Conservation (phyloP, 2,113 vertebrate genomes). For the Campylomormyrus numenius region DNA sequence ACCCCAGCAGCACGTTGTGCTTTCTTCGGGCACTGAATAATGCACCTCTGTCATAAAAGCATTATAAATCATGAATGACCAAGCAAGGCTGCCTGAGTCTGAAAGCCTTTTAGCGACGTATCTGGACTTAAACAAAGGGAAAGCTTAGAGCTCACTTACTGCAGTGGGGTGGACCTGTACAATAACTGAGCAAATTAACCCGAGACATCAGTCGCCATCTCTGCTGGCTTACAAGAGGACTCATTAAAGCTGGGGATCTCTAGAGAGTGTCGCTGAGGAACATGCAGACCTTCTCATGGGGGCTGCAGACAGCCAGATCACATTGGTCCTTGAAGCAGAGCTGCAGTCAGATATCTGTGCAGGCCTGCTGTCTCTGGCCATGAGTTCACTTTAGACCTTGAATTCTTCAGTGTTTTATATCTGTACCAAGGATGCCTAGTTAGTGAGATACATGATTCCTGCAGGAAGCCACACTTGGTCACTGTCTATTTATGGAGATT, state of each 20-base stretch:
- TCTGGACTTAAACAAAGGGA: background rate
- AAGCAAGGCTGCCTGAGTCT: conserved; percentile 3
- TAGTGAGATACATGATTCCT: background rate
- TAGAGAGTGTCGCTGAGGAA: background rate
- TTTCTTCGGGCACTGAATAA: conserved; percentile 27
- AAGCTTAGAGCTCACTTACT: background rate
- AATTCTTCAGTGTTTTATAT: background rate
- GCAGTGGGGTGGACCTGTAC: background rate
- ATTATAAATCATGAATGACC: conserved; percentile 32
- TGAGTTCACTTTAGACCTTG: background rate
- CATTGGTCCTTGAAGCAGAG: background rate
- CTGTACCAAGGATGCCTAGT: background rate
- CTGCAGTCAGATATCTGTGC: background rate
- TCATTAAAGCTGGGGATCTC: background rate
- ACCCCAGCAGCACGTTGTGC: conserved; percentile 1
- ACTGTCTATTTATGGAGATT: background rate
- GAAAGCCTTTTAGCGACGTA: background rate
- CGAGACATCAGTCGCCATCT: background rate
- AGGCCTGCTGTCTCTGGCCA: background rate
- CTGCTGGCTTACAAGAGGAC: background rate
- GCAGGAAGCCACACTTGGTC: background rate
- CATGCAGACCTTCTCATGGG: background rate
- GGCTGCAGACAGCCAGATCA: background rate
- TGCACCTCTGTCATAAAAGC: conserved; percentile 27
- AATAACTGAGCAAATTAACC: conserved; percentile 2